These are phyloP conservation scores for Physocephala rufipes DNA, from an alignment of 2,888 invertebrate genomes.

Conservation along the genomic window DNA sequence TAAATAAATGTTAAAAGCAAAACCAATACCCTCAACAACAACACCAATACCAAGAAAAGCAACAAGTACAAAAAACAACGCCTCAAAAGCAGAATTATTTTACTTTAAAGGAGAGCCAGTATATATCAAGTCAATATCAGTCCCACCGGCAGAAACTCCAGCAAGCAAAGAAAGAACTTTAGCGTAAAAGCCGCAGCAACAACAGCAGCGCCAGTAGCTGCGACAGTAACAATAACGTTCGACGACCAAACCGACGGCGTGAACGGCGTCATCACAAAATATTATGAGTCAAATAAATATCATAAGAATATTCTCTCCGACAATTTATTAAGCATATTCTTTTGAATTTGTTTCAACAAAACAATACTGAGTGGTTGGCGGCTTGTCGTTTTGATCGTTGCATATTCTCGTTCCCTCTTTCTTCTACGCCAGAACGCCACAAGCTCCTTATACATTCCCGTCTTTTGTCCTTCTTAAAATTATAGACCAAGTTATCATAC, in stretches of 20 bases:
- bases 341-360: background rate
- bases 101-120: slow-evolving; percentile 40
- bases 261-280: background rate
- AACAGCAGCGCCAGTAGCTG: background rate
- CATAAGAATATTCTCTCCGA: slow-evolving; percentile 23
- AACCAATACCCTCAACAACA: too few relatives aligned
- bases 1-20: too few relatives aligned
- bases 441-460: background rate
- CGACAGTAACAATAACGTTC: slow-evolving; percentile 5
- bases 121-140: slow-evolving; percentile 42
- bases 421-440: background rate
- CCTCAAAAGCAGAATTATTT: background rate
- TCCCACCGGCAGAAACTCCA: slow-evolving; percentile 22
- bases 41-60: too few relatives aligned
- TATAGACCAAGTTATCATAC: too few relatives aligned
- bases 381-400: background rate
- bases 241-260: background rate
- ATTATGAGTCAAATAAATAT: background rate
- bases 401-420: background rate
- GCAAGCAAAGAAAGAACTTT: slow-evolving; percentile 8
- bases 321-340: slow-evolving; percentile 33
- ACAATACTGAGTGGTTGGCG: slow-evolving; percentile 22
- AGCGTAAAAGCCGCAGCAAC: slow-evolving; percentile 1
- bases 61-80: background rate
- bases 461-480: too few relatives aligned